Evolutionary conservation across 2,888 invertebrate genomes (phyloP), one percentile per base, ranked within the genome.

Genomic region (Cephus nigrinus): DNA sequence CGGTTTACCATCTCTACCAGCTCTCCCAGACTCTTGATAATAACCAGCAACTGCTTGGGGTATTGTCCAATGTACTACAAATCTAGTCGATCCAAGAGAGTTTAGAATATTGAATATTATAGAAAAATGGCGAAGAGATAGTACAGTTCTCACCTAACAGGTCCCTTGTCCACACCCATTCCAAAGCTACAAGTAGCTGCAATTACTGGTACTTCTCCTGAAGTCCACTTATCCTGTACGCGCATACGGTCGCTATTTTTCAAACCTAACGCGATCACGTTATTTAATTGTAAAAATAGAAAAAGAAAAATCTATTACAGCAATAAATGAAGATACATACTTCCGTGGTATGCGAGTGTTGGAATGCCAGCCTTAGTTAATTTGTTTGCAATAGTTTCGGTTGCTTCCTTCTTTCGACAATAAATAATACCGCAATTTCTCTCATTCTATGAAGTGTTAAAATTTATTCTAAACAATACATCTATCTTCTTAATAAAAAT

Each of bases 171-270:
- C 3, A 99, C 98, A 74, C 99, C 99, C 99, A 99, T 99, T 69
- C 99, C 99, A 92, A 99, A 99, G 88, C 98, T 98, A 79, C 99
- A 96, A 0, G 99, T 99, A 5, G 99, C 99, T 82, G 97, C 97
- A 83, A 99, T 98, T 36, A 99, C 96, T 3, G 97, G 95, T 85
- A 95, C 95, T 83, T 95, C 95, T 0, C 99, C 99, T 68, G 93
- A 93, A 92, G 98, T 97, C 99, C 99, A 99, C 82, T 96, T 95
- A 89, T 97, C 96, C 92, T 99, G 99, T 68, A 96, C 95, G 74
- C 94, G 93, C 76, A 95, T 93, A 76, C 98, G 93, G 76, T 97
- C 95, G 0, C 93, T 92, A 74, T 94, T 94, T 87, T 95, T 96
- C 78, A 98, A 92, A 30, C 96, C 95, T 95, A 40, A 9, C 15